phyloP scores from a whole-genome alignment of 2,113 vertebrate species.

The Tychaedon coryphoeus region DNA sequence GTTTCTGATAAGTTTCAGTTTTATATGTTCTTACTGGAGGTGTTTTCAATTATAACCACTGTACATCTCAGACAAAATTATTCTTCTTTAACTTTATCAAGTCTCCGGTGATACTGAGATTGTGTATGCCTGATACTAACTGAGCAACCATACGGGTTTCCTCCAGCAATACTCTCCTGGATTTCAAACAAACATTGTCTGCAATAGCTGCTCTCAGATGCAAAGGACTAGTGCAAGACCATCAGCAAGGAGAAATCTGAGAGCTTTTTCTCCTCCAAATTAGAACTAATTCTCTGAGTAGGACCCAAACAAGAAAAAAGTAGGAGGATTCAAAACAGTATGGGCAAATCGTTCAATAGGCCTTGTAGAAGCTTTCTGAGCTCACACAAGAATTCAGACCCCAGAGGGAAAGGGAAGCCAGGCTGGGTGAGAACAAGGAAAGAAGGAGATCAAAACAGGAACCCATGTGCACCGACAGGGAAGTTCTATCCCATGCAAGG shows the following conservation, averaged over 20 bases:
- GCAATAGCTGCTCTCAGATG: background rate
- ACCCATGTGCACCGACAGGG: background rate
- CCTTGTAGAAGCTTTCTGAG: background rate
- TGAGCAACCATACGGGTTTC: background rate
- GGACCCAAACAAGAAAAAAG: background rate
- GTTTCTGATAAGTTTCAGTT: background rate
- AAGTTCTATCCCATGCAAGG: background rate
- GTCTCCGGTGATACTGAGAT: background rate
- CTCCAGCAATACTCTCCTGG: background rate
- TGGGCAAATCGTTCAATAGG: background rate
- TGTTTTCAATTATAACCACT: background rate
- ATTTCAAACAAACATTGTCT: fast-evolving
- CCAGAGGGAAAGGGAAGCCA: background rate
- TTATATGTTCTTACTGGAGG: background rate
- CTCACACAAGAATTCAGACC: background rate
- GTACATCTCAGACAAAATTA: background rate
- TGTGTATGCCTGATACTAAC: background rate
- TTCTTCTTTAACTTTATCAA: background rate
- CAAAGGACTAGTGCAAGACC: background rate
- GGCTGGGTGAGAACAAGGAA: background rate
- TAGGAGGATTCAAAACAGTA: background rate
- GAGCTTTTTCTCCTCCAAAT: background rate
- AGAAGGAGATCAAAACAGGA: background rate
- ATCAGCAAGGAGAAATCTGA: background rate
- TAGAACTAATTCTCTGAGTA: background rate